phyloP scores from a whole-genome alignment of 1,140 invertebrate species.

The Aphelenchoides avenae region DNA sequence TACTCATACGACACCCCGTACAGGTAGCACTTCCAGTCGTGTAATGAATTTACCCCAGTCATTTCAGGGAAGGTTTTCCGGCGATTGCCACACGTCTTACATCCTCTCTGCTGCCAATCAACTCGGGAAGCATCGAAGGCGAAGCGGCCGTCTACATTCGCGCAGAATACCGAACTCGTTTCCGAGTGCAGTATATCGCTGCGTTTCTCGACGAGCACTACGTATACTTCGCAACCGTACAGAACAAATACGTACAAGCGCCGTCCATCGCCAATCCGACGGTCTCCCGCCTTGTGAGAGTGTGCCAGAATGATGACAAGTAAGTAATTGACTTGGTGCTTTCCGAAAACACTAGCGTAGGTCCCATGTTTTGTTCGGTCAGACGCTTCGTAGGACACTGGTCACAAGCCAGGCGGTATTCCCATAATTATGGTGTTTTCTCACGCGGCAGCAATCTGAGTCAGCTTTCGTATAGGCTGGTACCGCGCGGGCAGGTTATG shows the following conservation, averaged over 20 bases:
- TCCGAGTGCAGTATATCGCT: slow-evolving; percentile 82
- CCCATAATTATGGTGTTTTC: no score
- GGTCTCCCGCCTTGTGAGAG: slow-evolving; percentile 86
- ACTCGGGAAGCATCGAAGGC: slow-evolving; percentile 68
- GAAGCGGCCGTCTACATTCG: slow-evolving; percentile 45
- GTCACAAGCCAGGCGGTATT: no score
- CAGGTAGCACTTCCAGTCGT: no score
- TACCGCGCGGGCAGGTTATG: no score
- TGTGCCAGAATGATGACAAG: slow-evolving; percentile 90
- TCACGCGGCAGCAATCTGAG: no score
- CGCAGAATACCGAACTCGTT: slow-evolving; percentile 35
- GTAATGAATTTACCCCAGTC: slow-evolving; percentile 80
- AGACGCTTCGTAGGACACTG: no score
- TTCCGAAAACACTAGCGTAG: no score
- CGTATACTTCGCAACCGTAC: slow-evolving; percentile 91
- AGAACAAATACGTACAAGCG: slow-evolving; percentile 72
- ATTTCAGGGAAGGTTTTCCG: slow-evolving; percentile 86
- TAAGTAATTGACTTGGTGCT: no score
- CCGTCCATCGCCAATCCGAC: slow-evolving; percentile 69
- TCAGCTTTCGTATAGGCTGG: no score
- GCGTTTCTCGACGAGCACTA: slow-evolving; percentile 91
- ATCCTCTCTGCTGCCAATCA: slow-evolving; percentile 80
- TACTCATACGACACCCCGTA: slow-evolving; percentile 90
- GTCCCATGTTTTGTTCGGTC: no score
- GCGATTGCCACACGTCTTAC: slow-evolving; percentile 86